Conservation (phyloP, 2,797 vertebrate genomes). For the Lepidocolaptes lacrymiger region DNA sequence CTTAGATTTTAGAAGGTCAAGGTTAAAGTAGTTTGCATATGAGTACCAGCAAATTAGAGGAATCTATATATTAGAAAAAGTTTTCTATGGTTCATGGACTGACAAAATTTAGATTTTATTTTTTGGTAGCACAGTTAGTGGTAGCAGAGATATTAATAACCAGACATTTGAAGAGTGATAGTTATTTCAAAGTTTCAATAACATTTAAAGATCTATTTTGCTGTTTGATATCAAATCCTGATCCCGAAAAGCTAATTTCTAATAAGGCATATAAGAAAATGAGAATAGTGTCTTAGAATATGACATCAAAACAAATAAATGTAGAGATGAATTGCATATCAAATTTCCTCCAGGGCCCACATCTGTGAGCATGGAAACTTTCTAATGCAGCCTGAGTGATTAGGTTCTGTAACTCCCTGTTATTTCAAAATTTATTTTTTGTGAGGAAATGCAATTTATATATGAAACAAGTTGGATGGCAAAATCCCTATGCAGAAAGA, state of each 20-base stretch:
- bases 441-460: not conserved
- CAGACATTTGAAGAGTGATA: not conserved
- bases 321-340: not conserved
- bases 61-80: not conserved
- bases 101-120: not conserved
- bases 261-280: not conserved
- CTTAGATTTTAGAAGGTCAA: not conserved
- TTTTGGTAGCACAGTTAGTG: not conserved
- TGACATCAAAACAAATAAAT: not conserved
- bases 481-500: not conserved
- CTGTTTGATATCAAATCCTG: not conserved
- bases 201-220: not conserved
- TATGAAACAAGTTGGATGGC: not conserved
- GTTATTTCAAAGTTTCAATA: not conserved
- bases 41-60: not conserved
- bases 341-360: not conserved
- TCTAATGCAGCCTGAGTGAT: not conserved
- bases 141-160: not conserved
- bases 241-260: not conserved
- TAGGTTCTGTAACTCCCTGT: not conserved
- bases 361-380: not conserved
- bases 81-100: not conserved
- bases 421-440: slow-evolving; percentile 10
- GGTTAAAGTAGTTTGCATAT: not conserved
- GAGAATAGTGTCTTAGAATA: not conserved